These are phyloP conservation scores for Cladorhizidae sp. DNA, from an alignment of 37 sponge, comb jelly and placozoan genomes.

Conservation along the genomic window DNA sequence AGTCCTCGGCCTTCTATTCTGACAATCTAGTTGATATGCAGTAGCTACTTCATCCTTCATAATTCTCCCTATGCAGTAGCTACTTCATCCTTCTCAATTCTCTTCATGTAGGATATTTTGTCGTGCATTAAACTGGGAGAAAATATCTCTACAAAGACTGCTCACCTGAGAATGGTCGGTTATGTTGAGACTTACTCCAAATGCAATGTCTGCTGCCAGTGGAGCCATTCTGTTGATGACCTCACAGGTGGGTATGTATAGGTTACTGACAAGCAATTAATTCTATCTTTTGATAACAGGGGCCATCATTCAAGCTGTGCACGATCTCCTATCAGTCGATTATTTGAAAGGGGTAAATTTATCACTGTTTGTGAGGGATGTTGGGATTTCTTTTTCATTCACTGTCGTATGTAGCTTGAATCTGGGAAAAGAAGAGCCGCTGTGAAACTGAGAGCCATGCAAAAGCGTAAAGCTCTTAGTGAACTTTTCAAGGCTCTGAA, in stretches of 20 bases:
- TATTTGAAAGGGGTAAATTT: conserved; percentile 29
- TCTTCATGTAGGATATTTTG: neutral
- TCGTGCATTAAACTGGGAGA: neutral
- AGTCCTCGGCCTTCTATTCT: too few species aligned
- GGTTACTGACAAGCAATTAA: too few species aligned
- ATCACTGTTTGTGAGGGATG: neutral
- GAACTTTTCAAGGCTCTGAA: conserved; percentile 58
- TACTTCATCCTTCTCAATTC: too few species aligned
- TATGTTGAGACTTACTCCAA: neutral
- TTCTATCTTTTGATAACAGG: conserved; percentile 8
- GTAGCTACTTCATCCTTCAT: too few species aligned
- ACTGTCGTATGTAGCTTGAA: conserved; percentile 22
- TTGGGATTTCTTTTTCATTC: neutral
- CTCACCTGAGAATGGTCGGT: conserved; percentile 5
- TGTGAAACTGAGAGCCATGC: conserved; percentile 26
- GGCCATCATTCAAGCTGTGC: neutral
- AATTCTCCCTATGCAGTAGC: too few species aligned
- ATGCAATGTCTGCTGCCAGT: neutral
- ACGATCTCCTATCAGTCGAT: conserved; percentile 22
- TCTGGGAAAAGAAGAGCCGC: conserved; percentile 50
- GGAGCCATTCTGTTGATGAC: conserved; percentile 4
- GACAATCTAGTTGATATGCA: too few species aligned
- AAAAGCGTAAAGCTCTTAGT: conserved; percentile 48
- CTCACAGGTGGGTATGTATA: conserved; percentile 7
- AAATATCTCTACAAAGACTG: neutral